Evolutionary conservation across 2,888 invertebrate species (phyloP).

Genomic region (Agrochola litura): DNA sequence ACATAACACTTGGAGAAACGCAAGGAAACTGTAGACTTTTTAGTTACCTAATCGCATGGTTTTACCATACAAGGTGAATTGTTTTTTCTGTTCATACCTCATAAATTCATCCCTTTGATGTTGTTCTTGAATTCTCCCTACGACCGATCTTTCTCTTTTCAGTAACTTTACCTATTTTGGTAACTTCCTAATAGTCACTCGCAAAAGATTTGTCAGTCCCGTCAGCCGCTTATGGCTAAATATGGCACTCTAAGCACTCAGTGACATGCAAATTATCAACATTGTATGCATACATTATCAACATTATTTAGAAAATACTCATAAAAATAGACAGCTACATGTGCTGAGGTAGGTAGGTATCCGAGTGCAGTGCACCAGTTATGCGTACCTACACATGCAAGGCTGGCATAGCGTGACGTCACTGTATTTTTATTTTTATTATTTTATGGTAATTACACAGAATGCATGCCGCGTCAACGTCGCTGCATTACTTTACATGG

Average conservation of each 20-base stretch:
- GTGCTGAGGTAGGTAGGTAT: neutral
- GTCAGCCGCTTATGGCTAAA: no score
- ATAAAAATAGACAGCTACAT: slow-evolving; percentile 35
- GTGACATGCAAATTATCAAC: slow-evolving; percentile 26
- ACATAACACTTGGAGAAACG: no score
- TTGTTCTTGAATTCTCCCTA: no score
- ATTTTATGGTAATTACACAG: slow-evolving; percentile 64
- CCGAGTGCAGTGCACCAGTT: slow-evolving; percentile 43
- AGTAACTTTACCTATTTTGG: no score
- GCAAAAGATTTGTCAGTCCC: no score
- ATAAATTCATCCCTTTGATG: neutral
- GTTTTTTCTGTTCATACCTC: no score
- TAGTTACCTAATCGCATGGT: no score
- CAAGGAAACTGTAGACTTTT: no score
- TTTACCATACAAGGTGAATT: no score
- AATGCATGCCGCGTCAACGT: slow-evolving; percentile 46
- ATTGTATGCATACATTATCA: slow-evolving; percentile 2
- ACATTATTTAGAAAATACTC: slow-evolving; percentile 6
- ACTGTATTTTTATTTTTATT: slow-evolving; percentile 64
- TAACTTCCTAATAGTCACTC: no score
- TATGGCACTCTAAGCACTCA: neutral
- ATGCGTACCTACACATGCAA: slow-evolving; percentile 48
- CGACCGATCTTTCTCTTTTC: no score
- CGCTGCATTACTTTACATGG: slow-evolving; percentile 56
- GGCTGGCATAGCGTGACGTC: slow-evolving; percentile 55